A percentile compares a stretch with the other conserved stretches of the same genome.
Conservation (phyloP, 2,888 invertebrate genomes). For the Sminthurides aquaticus region DNA sequence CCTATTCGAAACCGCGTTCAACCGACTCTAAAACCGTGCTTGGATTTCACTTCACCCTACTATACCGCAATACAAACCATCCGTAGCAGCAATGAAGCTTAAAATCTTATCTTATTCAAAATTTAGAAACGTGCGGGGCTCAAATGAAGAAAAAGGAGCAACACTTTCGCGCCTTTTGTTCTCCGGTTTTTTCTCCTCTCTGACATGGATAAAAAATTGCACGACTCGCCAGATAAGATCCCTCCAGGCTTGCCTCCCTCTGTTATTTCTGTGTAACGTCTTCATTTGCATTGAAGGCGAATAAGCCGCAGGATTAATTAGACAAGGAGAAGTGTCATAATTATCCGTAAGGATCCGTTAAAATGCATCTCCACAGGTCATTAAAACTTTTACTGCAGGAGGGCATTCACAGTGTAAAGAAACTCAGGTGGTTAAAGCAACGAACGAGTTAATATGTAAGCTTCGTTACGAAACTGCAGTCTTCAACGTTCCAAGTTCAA, state of each 20-base stretch:
- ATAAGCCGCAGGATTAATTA: neutral
- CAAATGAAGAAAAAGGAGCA: too few species aligned
- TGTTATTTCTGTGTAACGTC: neutral
- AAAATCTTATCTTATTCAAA: neutral
- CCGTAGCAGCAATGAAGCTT: neutral
- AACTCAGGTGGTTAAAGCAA: too few species aligned
- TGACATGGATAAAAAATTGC: neutral
- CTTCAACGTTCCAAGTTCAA: too few species aligned
- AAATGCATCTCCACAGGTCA: neutral
- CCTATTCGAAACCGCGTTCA: too few species aligned
- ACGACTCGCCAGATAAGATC: neutral
- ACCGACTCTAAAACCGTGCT: too few species aligned
- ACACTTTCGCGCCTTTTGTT: neutral
- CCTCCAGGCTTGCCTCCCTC: neutral
- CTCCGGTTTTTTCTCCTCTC: neutral
- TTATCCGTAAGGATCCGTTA: neutral
- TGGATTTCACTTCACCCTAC: too few species aligned
- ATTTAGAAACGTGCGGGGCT: neutral
- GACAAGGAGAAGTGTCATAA: neutral
- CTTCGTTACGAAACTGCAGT: too few species aligned
- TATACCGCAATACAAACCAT: neutral
- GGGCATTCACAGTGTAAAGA: too few species aligned
- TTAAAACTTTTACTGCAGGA: too few species aligned
- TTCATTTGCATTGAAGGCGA: neutral
- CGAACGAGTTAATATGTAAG: too few species aligned